A percentile compares a stretch with the other conserved stretches of the same genome.
Conservation (phyloP, 2,888 invertebrate genomes). For the Pachycephus smyrnensis region DNA sequence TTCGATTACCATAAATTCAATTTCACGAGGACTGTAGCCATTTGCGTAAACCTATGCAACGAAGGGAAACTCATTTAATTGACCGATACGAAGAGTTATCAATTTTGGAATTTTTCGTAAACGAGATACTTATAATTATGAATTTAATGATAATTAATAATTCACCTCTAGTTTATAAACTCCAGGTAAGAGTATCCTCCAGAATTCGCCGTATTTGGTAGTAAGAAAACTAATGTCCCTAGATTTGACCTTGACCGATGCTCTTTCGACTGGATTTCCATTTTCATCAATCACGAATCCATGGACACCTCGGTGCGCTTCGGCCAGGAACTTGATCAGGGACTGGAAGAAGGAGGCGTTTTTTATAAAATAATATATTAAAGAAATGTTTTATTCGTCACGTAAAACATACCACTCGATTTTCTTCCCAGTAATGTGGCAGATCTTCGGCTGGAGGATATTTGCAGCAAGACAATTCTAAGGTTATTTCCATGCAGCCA, state of each 20-base stretch:
- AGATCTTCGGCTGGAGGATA: slow-evolving; percentile 86
- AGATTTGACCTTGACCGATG: slow-evolving; percentile 81
- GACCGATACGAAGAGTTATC: not conserved
- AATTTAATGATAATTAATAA: not conserved
- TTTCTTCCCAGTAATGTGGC: slow-evolving; percentile 88
- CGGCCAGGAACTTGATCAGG: slow-evolving; percentile 84
- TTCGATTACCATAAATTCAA: slow-evolving; percentile 88
- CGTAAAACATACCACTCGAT: slow-evolving; percentile 77
- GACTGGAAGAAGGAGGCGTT: slow-evolving; percentile 70
- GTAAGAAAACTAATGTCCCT: slow-evolving; percentile 88
- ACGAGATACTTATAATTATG: not conserved
- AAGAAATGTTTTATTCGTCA: not conserved
- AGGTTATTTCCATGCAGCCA: slow-evolving; percentile 95
- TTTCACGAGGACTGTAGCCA: slow-evolving; percentile 84
- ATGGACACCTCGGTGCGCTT: slow-evolving; percentile 89
- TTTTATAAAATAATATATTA: not conserved
- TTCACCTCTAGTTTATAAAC: slow-evolving; percentile 84
- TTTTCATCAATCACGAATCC: slow-evolving; percentile 86
- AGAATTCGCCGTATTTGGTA: slow-evolving; percentile 93
- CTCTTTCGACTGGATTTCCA: slow-evolving; percentile 83
- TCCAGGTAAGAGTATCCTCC: slow-evolving; percentile 91
- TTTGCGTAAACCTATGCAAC: slow-evolving; percentile 81
- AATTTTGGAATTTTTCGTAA: not conserved
- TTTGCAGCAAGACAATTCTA: slow-evolving; percentile 95
- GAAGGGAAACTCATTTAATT: not conserved